Evolutionary conservation across 64 coral and sea anemone genomes (phyloP).

Genomic region (Pocillopora damicornis): DNA sequence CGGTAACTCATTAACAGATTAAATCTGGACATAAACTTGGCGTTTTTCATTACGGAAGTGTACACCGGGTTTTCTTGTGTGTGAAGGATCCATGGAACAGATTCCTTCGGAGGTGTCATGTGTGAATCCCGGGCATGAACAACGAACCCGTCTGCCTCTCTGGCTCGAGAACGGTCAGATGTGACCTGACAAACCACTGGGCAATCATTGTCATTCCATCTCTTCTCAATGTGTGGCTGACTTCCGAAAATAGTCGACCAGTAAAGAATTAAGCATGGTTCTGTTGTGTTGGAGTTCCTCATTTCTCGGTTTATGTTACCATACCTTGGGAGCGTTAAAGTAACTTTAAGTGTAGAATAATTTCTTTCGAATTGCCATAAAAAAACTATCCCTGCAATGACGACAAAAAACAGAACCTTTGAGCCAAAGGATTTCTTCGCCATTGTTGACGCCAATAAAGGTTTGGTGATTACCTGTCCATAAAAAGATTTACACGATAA

Average conservation of each 20-base stretch:
- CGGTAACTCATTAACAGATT: conserved; percentile 43
- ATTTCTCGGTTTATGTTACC: not conserved
- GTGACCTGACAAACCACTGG: conserved; percentile 31
- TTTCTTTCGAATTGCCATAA: not conserved
- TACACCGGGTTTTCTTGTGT: conserved; percentile 53
- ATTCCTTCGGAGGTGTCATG: not conserved
- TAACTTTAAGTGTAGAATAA: not conserved
- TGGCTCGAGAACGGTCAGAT: not conserved
- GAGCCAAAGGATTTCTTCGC: not conserved
- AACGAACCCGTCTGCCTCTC: conserved; percentile 6
- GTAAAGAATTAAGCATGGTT: not conserved
- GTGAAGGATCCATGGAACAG: conserved; percentile 23
- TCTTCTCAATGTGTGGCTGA: not conserved
- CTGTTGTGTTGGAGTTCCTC: not conserved
- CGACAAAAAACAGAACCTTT: not conserved
- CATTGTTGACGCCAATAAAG: not conserved
- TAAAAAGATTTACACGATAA: not conserved
- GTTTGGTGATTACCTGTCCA: not conserved
- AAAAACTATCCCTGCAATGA: not conserved
- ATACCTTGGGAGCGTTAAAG: not conserved
- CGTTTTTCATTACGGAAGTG: conserved; percentile 11
- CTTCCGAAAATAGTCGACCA: not conserved
- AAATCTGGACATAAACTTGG: conserved; percentile 29
- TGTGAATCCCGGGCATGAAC: conserved; percentile 40
- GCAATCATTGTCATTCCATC: not conserved